These are phyloP conservation scores for Phlogophora meticulosa DNA, from an alignment of 2,888 invertebrate genomes.

Conservation along the genomic window DNA sequence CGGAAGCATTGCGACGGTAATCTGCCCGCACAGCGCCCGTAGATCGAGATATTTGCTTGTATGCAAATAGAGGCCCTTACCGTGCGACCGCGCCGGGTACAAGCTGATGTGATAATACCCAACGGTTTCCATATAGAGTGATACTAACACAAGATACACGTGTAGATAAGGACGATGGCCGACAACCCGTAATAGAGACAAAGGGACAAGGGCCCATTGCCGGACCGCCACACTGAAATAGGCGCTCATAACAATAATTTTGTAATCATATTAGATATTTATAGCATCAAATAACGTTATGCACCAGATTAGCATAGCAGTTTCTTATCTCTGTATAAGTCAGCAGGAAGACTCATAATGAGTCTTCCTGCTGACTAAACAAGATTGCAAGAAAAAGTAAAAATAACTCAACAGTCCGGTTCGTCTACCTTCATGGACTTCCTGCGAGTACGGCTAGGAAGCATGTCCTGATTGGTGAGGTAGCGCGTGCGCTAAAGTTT, in stretches of 20 bases:
- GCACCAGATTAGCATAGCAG: slow-evolving; percentile 66
- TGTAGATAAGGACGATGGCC: slow-evolving; percentile 85
- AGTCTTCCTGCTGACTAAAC: too few relatives aligned
- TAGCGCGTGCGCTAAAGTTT: slow-evolving; percentile 73
- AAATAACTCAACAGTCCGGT: slow-evolving; percentile 80
- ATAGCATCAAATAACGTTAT: slow-evolving; percentile 65
- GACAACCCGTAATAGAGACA: slow-evolving; percentile 86
- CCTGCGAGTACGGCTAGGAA: slow-evolving; percentile 75
- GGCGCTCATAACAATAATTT: slow-evolving; percentile 71
- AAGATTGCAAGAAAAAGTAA: slow-evolving; percentile 74
- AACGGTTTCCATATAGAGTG: slow-evolving; percentile 88
- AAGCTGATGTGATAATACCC: slow-evolving; percentile 89
- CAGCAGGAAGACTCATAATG: slow-evolving; percentile 75
- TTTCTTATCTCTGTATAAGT: slow-evolving; percentile 72
- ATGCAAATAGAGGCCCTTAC: slow-evolving; percentile 88
- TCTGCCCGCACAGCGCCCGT: slow-evolving; percentile 81
- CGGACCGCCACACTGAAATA: slow-evolving; percentile 67
- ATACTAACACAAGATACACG: slow-evolving; percentile 87
- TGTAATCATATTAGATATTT: slow-evolving; percentile 68
- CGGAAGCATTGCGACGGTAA: slow-evolving; percentile 86
- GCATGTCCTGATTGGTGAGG: slow-evolving; percentile 73
- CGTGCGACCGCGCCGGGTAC: slow-evolving; percentile 83
- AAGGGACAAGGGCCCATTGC: slow-evolving; percentile 82
- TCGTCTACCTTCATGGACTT: slow-evolving; percentile 73
- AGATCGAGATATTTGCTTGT: slow-evolving; percentile 90